Conservation (phyloP, 1,140 invertebrate species). For the Cydia splendana region DNA sequence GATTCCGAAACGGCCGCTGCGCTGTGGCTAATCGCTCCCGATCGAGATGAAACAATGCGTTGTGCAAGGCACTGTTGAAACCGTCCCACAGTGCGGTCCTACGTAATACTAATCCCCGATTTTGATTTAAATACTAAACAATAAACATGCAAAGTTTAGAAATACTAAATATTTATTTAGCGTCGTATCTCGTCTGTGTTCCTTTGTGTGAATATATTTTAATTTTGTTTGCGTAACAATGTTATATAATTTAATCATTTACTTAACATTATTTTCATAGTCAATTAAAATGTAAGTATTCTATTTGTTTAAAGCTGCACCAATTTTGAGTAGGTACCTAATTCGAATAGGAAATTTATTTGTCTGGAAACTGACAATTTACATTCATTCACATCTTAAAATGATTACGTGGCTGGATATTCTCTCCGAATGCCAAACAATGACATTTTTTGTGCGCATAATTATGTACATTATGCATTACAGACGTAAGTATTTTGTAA, state of each 20-base stretch:
- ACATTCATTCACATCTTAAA: not conserved
- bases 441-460: conserved; percentile 12
- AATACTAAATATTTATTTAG: too few species aligned
- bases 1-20: conserved; percentile 4
- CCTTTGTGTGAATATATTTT: too few species aligned
- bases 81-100: not conserved
- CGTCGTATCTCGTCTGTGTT: too few species aligned
- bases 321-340: not conserved
- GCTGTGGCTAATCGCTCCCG: conserved; percentile 29
- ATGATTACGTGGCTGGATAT: not conserved
- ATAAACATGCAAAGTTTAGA: too few species aligned
- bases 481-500: conserved; percentile 15
- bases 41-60: conserved; percentile 30
- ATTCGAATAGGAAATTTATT: too few species aligned
- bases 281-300: not conserved
- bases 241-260: too few species aligned
- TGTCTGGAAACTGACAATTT: not conserved
- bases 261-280: not conserved
- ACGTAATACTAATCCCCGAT: conserved; percentile 5
- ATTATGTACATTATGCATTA: conserved; percentile 14
- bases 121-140: not conserved
- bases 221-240: too few species aligned
- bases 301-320: not conserved
- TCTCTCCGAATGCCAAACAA: not conserved
- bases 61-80: conserved; percentile 20